Evolutionary conservation across 2,797 vertebrate genomes (phyloP).

Genomic region (Otolemur crassicaudatus): DNA sequence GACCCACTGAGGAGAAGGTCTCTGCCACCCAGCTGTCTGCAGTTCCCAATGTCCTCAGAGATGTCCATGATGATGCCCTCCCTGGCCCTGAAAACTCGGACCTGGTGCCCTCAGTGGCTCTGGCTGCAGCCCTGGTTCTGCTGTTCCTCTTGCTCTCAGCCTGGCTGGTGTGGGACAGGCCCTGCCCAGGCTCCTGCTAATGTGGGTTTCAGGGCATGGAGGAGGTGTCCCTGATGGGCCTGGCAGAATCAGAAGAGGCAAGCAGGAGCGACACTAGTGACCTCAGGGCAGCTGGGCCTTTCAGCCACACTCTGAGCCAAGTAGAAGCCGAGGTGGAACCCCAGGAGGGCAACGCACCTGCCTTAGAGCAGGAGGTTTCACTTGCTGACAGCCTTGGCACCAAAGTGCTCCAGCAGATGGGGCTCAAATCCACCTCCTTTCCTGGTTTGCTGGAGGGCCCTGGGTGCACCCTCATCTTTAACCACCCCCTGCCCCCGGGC

Average conservation of each 20-base stretch:
- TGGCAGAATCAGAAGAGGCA: not conserved
- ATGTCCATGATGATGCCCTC: rapidly evolving
- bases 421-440: rapidly evolving
- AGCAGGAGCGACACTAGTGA: not conserved
- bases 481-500: too few species aligned
- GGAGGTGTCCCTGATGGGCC: not conserved
- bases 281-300: not conserved
- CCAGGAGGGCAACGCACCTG: not conserved
- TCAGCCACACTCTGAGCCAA: not conserved
- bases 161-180: slow-evolving; percentile 48
- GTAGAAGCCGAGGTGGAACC: not conserved
- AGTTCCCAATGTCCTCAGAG: rapidly evolving
- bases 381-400: not conserved
- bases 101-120: slow-evolving; percentile 57
- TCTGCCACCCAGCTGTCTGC: not conserved
- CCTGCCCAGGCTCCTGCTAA: not conserved
- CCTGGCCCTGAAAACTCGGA: slow-evolving; percentile 57
- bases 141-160: slow-evolving; percentile 66
- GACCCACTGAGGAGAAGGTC: not conserved
- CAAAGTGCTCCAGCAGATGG: rapidly evolving
- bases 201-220: rapidly evolving
- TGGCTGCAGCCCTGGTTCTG: slow-evolving; percentile 67
- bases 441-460: not conserved
- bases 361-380: not conserved
- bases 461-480: rapidly evolving